phyloP scores from a whole-genome alignment of 2,888 invertebrate genomes.

The Amblyteles armatorius region DNA sequence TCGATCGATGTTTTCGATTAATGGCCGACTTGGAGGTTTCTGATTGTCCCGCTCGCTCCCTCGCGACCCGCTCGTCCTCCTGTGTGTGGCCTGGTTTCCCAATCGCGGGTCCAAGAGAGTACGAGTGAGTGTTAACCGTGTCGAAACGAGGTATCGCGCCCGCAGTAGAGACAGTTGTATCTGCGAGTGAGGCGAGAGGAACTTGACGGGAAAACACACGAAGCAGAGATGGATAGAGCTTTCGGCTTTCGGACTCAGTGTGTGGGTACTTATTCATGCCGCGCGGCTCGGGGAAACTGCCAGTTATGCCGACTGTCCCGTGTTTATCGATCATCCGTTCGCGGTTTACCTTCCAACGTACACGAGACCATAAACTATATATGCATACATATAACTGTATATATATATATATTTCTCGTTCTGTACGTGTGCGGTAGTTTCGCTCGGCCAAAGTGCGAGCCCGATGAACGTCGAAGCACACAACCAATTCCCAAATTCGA shows the following conservation, averaged over 20 bases:
- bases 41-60: not conserved
- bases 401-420: not conserved
- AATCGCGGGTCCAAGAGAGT: conserved; percentile 23
- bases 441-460: conserved; percentile 12
- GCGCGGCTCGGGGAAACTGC: conserved; percentile 75
- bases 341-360: conserved; percentile 51
- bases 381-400: not conserved
- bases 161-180: conserved; percentile 41
- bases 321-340: conserved; percentile 70
- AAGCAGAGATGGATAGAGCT: conserved; percentile 17
- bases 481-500: conserved; percentile 64
- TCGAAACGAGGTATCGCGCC: conserved; percentile 44
- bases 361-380: conserved; percentile 21
- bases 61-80: conserved; percentile 16
- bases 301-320: conserved; percentile 74
- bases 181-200: conserved; percentile 5
- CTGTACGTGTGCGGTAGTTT: conserved; percentile 31
- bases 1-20: conserved; percentile 50
- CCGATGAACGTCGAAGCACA: conserved; percentile 18
- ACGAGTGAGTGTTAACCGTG: conserved; percentile 23
- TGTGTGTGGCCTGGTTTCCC: conserved; percentile 14
- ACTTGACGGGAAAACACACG: conserved; percentile 25
- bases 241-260: conserved; percentile 63
- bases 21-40: conserved; percentile 36
- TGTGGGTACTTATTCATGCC: conserved; percentile 77